Conservation (phyloP, 2,113 vertebrate genomes). For the Danionella cerebrum region DNA sequence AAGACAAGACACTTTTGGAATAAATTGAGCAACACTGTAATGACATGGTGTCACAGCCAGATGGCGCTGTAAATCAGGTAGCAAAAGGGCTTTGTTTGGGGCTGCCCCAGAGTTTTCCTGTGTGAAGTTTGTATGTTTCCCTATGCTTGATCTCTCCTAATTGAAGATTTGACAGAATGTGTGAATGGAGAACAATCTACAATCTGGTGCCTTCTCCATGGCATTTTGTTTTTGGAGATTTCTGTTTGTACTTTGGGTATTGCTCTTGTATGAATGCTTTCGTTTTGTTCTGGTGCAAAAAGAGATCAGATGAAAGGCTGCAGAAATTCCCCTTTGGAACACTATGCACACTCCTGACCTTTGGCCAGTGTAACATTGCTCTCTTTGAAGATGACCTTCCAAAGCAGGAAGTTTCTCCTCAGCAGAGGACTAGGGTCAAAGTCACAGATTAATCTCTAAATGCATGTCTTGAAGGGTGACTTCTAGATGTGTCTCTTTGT, state of each 20-base stretch:
- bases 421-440: conserved; percentile 33
- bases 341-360: conserved; percentile 41
- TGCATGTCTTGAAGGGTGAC: background rate
- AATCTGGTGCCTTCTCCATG: too few relatives aligned
- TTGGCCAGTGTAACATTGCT: conserved; percentile 31
- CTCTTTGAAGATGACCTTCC: conserved; percentile 35
- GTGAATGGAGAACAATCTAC: too few relatives aligned
- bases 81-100: too few relatives aligned
- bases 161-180: too few relatives aligned
- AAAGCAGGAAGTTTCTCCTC: conserved; percentile 33
- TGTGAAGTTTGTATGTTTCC: too few relatives aligned
- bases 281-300: conserved; percentile 28
- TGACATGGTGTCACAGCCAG: conserved; percentile 2
- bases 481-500: background rate
- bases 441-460: conserved; percentile 36
- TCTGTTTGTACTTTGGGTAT: conserved; percentile 45
- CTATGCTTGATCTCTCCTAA: background rate
- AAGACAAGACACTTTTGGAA: too few relatives aligned
- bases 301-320: conserved; percentile 34
- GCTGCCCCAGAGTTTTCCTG: too few relatives aligned
- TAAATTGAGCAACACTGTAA: too few relatives aligned
- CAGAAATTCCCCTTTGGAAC: conserved; percentile 40
- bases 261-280: conserved; percentile 41
- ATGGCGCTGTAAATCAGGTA: too few relatives aligned
- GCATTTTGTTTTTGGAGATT: too few relatives aligned